Percentiles rank a stretch among this genome's conserved stretches.
Conservation (phyloP, 2,888 invertebrate species). For the Drosophila pegasa region DNA sequence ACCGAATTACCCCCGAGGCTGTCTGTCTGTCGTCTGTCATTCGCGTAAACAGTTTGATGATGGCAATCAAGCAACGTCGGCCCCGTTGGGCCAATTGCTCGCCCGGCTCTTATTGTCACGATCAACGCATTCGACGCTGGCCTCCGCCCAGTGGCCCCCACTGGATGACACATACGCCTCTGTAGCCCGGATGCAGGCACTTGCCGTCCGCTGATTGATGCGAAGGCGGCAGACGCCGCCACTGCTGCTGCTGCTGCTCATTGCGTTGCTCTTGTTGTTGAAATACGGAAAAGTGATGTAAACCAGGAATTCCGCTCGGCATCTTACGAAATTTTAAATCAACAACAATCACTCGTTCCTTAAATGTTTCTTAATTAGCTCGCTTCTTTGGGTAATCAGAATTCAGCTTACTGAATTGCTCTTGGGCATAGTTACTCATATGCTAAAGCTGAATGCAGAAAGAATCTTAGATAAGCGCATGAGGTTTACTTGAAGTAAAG, state of each 20-base stretch:
- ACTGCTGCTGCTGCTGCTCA: neutral
- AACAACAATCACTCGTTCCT: constrained; percentile 1
- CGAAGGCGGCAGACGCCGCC: constrained; percentile 27
- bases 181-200: constrained; percentile 61
- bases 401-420: neutral
- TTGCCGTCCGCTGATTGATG: constrained; percentile 62
- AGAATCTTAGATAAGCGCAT: neutral
- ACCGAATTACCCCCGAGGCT: constrained; percentile 22
- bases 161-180: constrained; percentile 54
- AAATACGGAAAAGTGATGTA: constrained; percentile 42
- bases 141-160: constrained; percentile 17
- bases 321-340: constrained; percentile 17
- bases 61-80: constrained; percentile 57
- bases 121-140: constrained; percentile 44
- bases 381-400: neutral
- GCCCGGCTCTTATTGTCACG: constrained; percentile 51
- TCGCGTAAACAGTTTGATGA: constrained; percentile 68
- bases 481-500: neutral
- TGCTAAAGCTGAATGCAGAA: neutral
- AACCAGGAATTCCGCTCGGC: constrained; percentile 56
- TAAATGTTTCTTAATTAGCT: constrained; percentile 8
- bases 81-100: constrained; percentile 61
- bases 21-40: constrained; percentile 44
- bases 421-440: neutral
- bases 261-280: constrained; percentile 11